phyloP scores from a whole-genome alignment of 1,140 invertebrate species.

The Zaprionus kolodkinae region DNA sequence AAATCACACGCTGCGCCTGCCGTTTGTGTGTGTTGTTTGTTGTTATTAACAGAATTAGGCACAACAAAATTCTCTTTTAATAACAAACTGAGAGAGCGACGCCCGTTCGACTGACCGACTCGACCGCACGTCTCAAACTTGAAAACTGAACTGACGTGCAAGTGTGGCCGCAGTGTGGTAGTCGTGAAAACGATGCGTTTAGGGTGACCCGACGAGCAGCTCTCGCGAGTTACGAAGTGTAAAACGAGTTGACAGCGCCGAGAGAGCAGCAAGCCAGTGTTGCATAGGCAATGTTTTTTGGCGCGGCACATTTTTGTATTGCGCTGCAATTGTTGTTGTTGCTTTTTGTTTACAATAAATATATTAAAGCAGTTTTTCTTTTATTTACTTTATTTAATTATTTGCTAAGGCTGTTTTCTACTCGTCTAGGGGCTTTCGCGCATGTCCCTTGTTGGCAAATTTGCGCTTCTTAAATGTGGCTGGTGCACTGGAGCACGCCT shows the following conservation, averaged over 20 bases:
- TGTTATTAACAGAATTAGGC: constrained; percentile 64
- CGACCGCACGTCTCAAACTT: constrained; percentile 39
- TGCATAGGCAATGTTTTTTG: not conserved
- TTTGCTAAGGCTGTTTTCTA: constrained; percentile 10
- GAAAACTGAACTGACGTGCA: constrained; percentile 34
- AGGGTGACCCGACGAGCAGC: constrained; percentile 5
- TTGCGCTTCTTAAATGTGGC: constrained; percentile 88
- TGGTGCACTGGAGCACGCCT: constrained; percentile 66
- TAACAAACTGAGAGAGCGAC: constrained; percentile 40
- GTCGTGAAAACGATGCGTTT: not conserved
- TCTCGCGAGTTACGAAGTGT: not conserved
- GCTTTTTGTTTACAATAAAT: not conserved
- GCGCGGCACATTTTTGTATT: not conserved
- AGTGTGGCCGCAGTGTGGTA: constrained; percentile 15
- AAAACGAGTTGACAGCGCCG: constrained; percentile 18
- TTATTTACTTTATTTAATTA: not conserved
- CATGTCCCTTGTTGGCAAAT: constrained; percentile 86
- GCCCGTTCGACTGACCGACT: constrained; percentile 40
- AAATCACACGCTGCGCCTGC: constrained; percentile 39
- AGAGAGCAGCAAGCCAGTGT: not conserved
- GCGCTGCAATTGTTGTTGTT: not conserved
- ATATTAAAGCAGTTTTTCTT: not conserved
- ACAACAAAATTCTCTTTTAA: constrained; percentile 52
- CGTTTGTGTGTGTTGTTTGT: constrained; percentile 24
- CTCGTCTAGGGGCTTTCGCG: constrained; percentile 86